Evolutionary conservation across 2,888 invertebrate species (phyloP).

Genomic region (Erebia palarica): DNA sequence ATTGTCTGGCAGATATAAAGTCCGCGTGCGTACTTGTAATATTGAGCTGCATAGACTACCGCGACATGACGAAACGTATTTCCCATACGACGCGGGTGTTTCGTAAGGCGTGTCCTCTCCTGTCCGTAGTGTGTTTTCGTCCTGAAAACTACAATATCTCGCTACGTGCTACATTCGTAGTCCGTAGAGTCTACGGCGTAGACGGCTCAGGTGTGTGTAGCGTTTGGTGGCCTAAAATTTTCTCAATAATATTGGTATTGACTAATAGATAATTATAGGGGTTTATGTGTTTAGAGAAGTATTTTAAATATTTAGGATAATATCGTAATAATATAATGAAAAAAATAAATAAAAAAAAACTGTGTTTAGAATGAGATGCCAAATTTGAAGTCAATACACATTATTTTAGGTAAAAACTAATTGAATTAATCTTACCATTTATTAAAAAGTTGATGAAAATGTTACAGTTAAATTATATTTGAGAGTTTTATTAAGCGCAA

Average conservation of each 20-base stretch:
- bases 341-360: conserved; percentile 77
- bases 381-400: conserved; percentile 87
- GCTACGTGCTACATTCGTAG: too few species aligned
- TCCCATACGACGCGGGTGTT: too few species aligned
- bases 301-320: conserved; percentile 81
- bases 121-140: too few species aligned
- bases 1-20: too few species aligned
- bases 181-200: conserved; percentile 42
- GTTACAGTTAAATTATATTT: conserved; percentile 82
- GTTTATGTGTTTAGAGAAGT: conserved; percentile 82
- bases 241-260: conserved; percentile 77
- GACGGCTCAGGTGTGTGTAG: conserved; percentile 63
- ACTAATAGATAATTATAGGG: conserved; percentile 80
- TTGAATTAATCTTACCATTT: conserved; percentile 80
- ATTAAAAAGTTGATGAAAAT: conserved; percentile 80
- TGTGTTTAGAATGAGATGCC: conserved; percentile 84
- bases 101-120: too few species aligned
- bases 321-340: conserved; percentile 70
- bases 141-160: too few species aligned
- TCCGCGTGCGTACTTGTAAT: too few species aligned
- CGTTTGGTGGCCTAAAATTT: conserved; percentile 77
- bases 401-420: conserved; percentile 83
- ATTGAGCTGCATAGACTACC: too few species aligned
- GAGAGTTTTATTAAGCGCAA: conserved; percentile 82
- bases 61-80: too few species aligned